These are phyloP conservation scores for Mactromeris polynyma DNA, from an alignment of 2,888 invertebrate genomes.

Conservation along the genomic window DNA sequence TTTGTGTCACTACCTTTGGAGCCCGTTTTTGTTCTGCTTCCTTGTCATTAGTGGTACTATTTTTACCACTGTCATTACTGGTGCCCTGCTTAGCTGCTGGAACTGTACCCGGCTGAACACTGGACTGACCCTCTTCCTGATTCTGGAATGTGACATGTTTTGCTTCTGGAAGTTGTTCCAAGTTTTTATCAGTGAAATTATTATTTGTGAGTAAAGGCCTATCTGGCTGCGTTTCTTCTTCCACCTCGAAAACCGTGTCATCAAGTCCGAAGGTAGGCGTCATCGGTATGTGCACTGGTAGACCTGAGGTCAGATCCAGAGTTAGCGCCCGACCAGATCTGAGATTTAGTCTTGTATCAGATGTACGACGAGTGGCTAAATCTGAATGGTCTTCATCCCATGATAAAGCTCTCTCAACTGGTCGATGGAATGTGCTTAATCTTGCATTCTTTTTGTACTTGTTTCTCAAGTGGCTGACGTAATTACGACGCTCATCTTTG, in stretches of 20 bases:
- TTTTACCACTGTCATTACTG: background rate
- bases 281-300: background rate
- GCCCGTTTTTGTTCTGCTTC: background rate
- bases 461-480: constrained; percentile 49
- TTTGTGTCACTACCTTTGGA: constrained; percentile 17
- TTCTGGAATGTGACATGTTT: constrained; percentile 41
- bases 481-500: constrained; percentile 41
- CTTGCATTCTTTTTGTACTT: constrained; percentile 62
- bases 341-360: constrained; percentile 55
- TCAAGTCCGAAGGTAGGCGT: constrained; percentile 37
- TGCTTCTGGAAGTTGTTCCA: background rate
- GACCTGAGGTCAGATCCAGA: constrained; percentile 36
- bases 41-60: background rate
- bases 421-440: constrained; percentile 49
- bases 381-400: constrained; percentile 56
- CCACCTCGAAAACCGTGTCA: constrained; percentile 52
- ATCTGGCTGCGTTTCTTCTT: constrained; percentile 30
- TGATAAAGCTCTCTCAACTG: constrained; percentile 43
- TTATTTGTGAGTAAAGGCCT: constrained; percentile 43
- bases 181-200: constrained; percentile 9
- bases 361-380: constrained; percentile 46
- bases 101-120: background rate
- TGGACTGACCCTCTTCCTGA: background rate
- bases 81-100: background rate
- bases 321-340: constrained; percentile 39